phyloP scores from a whole-genome alignment of 2,797 vertebrate species.

The Mormyrus proboscirostris region DNA sequence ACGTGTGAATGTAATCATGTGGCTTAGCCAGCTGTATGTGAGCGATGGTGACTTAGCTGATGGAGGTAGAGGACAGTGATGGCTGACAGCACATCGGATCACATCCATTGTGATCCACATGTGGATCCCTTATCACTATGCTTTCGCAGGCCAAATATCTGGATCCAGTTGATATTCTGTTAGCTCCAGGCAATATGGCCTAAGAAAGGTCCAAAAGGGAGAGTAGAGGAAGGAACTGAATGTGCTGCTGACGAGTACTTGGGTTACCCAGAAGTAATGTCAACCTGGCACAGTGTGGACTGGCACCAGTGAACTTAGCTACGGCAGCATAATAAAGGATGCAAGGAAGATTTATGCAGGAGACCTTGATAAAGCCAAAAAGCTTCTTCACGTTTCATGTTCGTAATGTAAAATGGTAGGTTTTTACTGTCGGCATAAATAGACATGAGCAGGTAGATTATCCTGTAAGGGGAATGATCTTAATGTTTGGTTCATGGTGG shows the following conservation, averaged over 20 bases:
- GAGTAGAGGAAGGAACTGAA: background rate
- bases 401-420: background rate
- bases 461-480: background rate
- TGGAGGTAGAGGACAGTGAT: background rate
- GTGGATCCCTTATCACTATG: background rate
- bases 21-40: background rate
- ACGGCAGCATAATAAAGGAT: background rate
- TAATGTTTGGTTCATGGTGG: background rate
- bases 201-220: background rate
- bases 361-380: background rate
- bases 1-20: background rate
- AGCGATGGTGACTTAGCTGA: background rate
- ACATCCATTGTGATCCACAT: background rate
- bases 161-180: background rate
- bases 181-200: background rate
- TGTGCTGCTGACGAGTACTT: background rate
- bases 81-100: background rate
- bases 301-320: background rate
- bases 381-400: background rate
- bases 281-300: background rate
- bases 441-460: background rate
- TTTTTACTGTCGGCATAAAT: background rate
- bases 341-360: background rate
- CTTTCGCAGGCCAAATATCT: background rate
- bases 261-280: background rate